Base-by-base conservation (phyloP, 1,140 invertebrate genomes). In the Drosophila dunni region DNA sequence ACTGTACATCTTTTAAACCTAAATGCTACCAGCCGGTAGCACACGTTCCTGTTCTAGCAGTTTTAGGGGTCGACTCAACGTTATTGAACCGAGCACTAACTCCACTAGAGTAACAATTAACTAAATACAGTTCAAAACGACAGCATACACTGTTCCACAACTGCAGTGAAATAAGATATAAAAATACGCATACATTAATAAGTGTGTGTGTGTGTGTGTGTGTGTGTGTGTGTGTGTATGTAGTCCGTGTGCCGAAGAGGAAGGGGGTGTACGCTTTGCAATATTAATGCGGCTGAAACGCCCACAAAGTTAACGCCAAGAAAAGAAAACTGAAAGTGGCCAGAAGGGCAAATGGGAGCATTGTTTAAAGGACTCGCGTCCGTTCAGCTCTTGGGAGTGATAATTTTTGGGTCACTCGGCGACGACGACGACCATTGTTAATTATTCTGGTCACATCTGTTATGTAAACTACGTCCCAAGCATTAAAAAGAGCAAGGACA, bases 391-490 rank as follows among this genome's bases (percentile, higher is more conserved):
- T 45, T 73, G 64, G 70, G 69, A 66, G 63, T 61, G 40, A 61
- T 63, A 65, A 70, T 65, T 77, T 73, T 81, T 64, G 78, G 81
- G 81, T 81, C 74, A 73, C 53, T 53, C 70, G 68, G 24, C 53
- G 60, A 42, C 57, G 24, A 29, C 24, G 57, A 29, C 24, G 57
- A 66, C 48, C 78, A 79, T 78, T 84, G 81, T 84, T 84, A 84
- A 84, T 84, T 84, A 84, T 84, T 81, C 81, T 84, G 81, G 81
- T 84, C 81, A 84, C 81, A 84, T 85, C 81, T 84, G 81, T 75
- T 81, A 85, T 85, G 81, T 85, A 84, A 84, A 85, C 81, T 85
- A 79, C 62, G 78, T 77, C 60, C 67, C 53, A 53, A 50, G 64
- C 73, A 73, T 77, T 80, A 84, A 84, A 78, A 76, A 64, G 61